phyloP scores from a whole-genome alignment of 2,113 vertebrate genomes.

The Prietella phreatophila region DNA sequence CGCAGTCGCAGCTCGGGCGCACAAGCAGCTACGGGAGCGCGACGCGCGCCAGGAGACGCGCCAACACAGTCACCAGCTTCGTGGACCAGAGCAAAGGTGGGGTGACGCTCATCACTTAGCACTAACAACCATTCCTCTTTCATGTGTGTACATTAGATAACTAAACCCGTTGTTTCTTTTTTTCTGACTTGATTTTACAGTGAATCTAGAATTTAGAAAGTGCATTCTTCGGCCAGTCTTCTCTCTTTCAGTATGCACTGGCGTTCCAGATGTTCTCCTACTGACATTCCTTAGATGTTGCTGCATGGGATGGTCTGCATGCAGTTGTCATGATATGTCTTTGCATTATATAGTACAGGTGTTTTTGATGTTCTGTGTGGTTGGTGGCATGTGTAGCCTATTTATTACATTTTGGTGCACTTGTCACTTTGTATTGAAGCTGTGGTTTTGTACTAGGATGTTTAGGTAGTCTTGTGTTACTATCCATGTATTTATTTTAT shows the following conservation, averaged over 20 bases:
- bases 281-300: neutral
- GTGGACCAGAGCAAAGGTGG: conserved; percentile 73
- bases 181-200: neutral
- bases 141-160: neutral
- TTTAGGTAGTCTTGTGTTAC: neutral
- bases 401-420: neutral
- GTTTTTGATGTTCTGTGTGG: neutral
- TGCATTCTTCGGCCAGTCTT: neutral
- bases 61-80: conserved; percentile 83
- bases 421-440: neutral
- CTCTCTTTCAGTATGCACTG: neutral
- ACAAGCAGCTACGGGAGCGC: conserved; percentile 49
- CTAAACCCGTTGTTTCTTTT: too few relatives aligned
- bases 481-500: neutral
- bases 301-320: neutral
- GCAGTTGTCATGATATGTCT: neutral
- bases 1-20: conserved; percentile 65
- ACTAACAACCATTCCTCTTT: too few relatives aligned
- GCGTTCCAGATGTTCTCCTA: neutral
- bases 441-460: neutral
- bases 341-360: neutral
- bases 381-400: neutral
- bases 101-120: neutral
- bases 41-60: conserved; percentile 56
- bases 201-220: neutral